Conservation (phyloP, 2,888 invertebrate genomes). For the Noctua janthe region DNA sequence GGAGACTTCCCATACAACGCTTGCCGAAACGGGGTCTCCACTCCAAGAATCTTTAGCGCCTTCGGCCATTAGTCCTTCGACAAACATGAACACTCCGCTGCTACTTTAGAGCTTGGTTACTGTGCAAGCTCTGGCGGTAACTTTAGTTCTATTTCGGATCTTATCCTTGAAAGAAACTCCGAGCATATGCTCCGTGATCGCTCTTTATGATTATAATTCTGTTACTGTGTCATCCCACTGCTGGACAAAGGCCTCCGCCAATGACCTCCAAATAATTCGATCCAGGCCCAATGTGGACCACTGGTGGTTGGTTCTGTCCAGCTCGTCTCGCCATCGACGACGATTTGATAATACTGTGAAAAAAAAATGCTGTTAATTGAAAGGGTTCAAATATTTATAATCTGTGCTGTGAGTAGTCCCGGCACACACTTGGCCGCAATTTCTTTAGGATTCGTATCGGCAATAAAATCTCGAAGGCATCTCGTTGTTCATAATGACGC, state of each 20-base stretch:
- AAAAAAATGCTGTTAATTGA: neutral
- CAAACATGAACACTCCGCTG: neutral
- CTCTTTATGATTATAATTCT: neutral
- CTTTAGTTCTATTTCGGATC: no score
- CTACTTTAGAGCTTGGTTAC: neutral
- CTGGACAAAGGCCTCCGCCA: no score
- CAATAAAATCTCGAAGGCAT: constrained; percentile 8
- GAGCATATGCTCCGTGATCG: no score
- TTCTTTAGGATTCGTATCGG: neutral
- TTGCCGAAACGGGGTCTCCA: neutral
- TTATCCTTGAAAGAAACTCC: no score
- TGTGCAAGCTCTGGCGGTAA: no score
- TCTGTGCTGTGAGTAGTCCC: neutral
- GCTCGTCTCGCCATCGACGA: no score
- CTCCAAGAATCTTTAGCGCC: neutral
- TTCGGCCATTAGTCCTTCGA: neutral
- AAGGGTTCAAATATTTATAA: neutral
- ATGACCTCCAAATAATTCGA: no score
- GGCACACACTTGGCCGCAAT: neutral
- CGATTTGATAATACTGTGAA: neutral
- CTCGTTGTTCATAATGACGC: neutral
- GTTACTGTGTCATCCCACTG: no score
- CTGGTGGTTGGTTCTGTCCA: no score
- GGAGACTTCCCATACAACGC: neutral
- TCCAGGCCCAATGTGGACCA: no score